phyloP scores from a whole-genome alignment of 1,140 invertebrate species.

The Tetramorium parvispinum region DNA sequence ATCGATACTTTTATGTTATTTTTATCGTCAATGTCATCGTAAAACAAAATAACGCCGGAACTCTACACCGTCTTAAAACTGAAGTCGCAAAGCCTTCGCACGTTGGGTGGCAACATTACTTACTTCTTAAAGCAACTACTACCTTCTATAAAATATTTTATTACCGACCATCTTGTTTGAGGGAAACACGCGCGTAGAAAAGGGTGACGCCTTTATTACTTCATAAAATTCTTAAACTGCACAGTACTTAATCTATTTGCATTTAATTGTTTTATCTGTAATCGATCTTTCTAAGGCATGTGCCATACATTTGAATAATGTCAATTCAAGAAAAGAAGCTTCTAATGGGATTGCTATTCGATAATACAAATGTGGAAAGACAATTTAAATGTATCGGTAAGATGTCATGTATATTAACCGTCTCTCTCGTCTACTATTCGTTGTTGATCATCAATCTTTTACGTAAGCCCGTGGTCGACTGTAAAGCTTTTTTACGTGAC shows the following conservation, averaged over 20 bases:
- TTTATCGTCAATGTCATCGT: constrained; percentile 52
- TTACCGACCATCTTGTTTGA: constrained; percentile 11
- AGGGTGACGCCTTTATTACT: constrained; percentile 12
- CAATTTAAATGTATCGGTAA: not conserved
- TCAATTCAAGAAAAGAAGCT: not conserved
- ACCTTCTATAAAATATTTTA: constrained; percentile 49
- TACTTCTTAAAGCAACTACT: constrained; percentile 35
- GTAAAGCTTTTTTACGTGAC: constrained; percentile 36
- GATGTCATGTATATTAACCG: not conserved
- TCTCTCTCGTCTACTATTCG: not conserved
- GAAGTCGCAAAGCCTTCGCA: constrained; percentile 28
- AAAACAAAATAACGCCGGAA: constrained; percentile 46
- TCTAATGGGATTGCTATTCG: not conserved
- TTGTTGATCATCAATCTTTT: constrained; percentile 19
- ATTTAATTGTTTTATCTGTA: constrained; percentile 7
- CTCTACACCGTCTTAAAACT: constrained; percentile 46
- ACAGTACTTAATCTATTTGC: constrained; percentile 4
- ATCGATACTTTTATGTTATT: constrained; percentile 19
- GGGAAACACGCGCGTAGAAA: constrained; percentile 13
- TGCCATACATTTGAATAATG: not conserved
- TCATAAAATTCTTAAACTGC: constrained; percentile 20
- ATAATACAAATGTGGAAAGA: not conserved
- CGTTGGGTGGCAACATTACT: constrained; percentile 21
- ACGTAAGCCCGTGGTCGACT: not conserved
- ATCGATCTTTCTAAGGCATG: not conserved